phyloP scores from a whole-genome alignment of 2,888 invertebrate species.

The Piscicola geometra region DNA sequence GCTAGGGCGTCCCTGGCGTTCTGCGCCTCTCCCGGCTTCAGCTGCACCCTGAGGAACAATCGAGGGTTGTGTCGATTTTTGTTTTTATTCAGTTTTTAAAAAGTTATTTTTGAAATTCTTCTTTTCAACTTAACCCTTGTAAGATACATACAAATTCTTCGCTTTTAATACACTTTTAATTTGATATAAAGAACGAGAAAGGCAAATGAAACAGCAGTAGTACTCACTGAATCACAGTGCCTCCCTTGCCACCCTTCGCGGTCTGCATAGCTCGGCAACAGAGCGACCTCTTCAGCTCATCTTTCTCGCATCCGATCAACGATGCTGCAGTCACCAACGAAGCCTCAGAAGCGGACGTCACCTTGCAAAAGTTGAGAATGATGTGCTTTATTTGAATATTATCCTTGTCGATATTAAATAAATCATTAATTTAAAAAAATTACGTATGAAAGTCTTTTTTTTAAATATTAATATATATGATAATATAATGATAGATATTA shows the following conservation, averaged over 20 bases:
- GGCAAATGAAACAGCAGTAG: neutral
- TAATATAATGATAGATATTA: neutral
- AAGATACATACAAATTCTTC: neutral
- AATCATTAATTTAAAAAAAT: too few species aligned
- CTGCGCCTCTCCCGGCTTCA: constrained; percentile 86
- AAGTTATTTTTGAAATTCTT: too few species aligned
- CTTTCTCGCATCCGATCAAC: constrained; percentile 70
- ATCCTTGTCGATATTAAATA: too few species aligned
- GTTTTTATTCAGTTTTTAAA: too few species aligned
- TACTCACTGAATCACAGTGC: constrained; percentile 86
- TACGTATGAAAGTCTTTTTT: too few species aligned
- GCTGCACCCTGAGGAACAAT: constrained; percentile 87
- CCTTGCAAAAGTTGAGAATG: too few species aligned
- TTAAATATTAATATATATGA: neutral
- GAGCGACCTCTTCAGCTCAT: constrained; percentile 75
- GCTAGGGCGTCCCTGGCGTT: constrained; percentile 92
- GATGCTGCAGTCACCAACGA: constrained; percentile 67
- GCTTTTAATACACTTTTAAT: neutral
- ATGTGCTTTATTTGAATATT: too few species aligned
- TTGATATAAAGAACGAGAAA: neutral
- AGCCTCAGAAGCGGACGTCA: constrained; percentile 61
- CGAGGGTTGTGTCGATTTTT: too few species aligned
- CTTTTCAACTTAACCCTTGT: too few species aligned
- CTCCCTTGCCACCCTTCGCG: constrained; percentile 83
- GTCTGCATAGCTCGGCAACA: constrained; percentile 93